Conservation (phyloP, 2,113 vertebrate genomes). For the Periophthalmodon schlosseri region DNA sequence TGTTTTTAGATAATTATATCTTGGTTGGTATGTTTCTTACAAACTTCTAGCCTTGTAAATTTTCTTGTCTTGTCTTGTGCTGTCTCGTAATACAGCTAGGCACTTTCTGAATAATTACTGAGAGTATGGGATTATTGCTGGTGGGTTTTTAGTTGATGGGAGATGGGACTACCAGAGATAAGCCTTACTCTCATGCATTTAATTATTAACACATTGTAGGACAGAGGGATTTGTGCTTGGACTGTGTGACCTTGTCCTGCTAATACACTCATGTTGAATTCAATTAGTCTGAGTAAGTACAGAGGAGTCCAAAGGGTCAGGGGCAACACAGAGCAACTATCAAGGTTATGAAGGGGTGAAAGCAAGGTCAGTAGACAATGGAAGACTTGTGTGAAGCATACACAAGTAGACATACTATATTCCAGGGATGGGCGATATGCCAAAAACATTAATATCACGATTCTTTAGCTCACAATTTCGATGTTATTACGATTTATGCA, state of each 20-base stretch:
- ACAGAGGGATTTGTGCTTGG: background rate
- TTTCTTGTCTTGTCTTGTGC: background rate
- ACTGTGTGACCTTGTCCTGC: background rate
- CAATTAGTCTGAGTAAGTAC: background rate
- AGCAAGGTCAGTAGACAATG: background rate
- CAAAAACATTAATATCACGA: too few species aligned
- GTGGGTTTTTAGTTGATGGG: slow-evolving; percentile 13
- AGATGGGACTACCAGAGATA: slow-evolving; percentile 5
- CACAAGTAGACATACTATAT: too few species aligned
- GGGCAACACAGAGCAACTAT: background rate
- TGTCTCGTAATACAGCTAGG: background rate
- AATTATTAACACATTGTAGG: slow-evolving; percentile 8
- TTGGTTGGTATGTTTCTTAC: background rate
- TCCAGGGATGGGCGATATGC: too few species aligned
- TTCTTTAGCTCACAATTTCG: too few species aligned
- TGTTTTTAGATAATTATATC: background rate
- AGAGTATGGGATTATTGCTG: slow-evolving; percentile 5
- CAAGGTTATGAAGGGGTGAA: background rate
- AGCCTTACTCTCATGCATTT: background rate
- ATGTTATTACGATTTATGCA: too few species aligned
- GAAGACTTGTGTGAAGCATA: background rate
- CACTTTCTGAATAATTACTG: slow-evolving; percentile 16
- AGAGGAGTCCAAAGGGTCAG: background rate
- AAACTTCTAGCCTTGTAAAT: background rate
- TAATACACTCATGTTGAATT: slow-evolving; percentile 1